Percentiles rank a stretch among this genome's conserved stretches.
Conservation (phyloP, 92 coral and sea anemone species). For the Blastomussa wellsi region DNA sequence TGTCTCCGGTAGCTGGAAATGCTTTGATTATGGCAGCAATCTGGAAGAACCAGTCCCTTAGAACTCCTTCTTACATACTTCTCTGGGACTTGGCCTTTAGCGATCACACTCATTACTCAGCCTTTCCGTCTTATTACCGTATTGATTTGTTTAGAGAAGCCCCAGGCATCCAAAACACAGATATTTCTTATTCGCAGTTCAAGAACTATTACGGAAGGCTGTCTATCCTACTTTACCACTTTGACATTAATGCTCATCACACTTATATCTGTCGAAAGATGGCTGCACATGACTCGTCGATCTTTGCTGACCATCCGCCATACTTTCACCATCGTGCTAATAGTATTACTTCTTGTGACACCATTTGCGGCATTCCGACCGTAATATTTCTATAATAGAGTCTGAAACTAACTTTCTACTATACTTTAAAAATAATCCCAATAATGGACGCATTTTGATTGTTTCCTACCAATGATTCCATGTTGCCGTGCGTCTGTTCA, state of each 20-base stretch:
- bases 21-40: constrained; percentile 10
- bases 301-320: background rate
- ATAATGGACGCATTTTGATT: too few relatives aligned
- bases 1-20: constrained; percentile 3
- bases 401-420: background rate
- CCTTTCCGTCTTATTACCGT: background rate
- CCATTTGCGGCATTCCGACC: background rate
- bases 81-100: background rate
- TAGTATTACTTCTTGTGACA: background rate
- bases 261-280: constrained; percentile 2
- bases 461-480: too few relatives aligned
- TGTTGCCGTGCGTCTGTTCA: too few relatives aligned
- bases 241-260: background rate
- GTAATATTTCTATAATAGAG: background rate
- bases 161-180: background rate
- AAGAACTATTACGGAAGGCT: background rate
- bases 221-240: background rate
- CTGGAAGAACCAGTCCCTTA: background rate
- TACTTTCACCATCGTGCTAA: background rate
- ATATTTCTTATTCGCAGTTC: too few relatives aligned
- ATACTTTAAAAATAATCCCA: too few relatives aligned
- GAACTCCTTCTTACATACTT: background rate
- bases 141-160: background rate
- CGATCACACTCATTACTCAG: background rate
- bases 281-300: constrained; percentile 12